Evolutionary conservation across 2,113 vertebrate species (phyloP).

Genomic region (Salminus brasiliensis): DNA sequence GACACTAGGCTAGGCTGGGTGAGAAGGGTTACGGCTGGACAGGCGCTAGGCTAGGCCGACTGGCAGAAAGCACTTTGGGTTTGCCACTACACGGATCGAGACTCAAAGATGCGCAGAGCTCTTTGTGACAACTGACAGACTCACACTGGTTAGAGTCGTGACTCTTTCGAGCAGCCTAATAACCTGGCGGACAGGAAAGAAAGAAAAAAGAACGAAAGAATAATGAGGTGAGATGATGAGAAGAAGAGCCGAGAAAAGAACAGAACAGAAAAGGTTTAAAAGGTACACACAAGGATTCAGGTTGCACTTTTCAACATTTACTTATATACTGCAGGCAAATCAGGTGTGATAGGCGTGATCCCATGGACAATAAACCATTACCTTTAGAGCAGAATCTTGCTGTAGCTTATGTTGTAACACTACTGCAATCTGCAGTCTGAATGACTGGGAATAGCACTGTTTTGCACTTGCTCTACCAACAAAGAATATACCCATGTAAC

Average conservation of each 20-base stretch:
- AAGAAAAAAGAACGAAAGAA: slow-evolving; percentile 71
- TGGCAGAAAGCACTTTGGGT: slow-evolving; percentile 67
- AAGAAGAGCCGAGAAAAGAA: slow-evolving; percentile 58
- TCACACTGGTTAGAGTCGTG: slow-evolving; percentile 83
- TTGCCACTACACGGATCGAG: slow-evolving; percentile 65
- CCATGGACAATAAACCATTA: neutral
- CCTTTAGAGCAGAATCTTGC: neutral
- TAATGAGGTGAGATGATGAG: slow-evolving; percentile 70
- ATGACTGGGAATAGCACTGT: slow-evolving; percentile 8
- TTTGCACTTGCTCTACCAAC: neutral
- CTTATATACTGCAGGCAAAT: slow-evolving; percentile 36
- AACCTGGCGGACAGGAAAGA: slow-evolving; percentile 78
- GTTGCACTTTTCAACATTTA: slow-evolving; percentile 51
- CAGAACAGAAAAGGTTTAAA: slow-evolving; percentile 61
- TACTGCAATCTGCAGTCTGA: slow-evolving; percentile 22
- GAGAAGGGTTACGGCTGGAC: slow-evolving; percentile 53
- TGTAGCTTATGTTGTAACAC: neutral
- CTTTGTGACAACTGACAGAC: slow-evolving; percentile 74
- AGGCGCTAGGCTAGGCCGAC: slow-evolving; percentile 66
- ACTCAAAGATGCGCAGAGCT: slow-evolving; percentile 64
- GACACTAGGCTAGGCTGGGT: slow-evolving; percentile 65
- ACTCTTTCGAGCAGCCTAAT: slow-evolving; percentile 84
- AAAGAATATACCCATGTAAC: too few species aligned
- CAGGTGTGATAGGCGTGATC: slow-evolving; percentile 16
- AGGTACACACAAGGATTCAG: slow-evolving; percentile 64